These are phyloP conservation scores for Myiagra hebetior DNA, from an alignment of 2,113 vertebrate species.

Conservation along the genomic window DNA sequence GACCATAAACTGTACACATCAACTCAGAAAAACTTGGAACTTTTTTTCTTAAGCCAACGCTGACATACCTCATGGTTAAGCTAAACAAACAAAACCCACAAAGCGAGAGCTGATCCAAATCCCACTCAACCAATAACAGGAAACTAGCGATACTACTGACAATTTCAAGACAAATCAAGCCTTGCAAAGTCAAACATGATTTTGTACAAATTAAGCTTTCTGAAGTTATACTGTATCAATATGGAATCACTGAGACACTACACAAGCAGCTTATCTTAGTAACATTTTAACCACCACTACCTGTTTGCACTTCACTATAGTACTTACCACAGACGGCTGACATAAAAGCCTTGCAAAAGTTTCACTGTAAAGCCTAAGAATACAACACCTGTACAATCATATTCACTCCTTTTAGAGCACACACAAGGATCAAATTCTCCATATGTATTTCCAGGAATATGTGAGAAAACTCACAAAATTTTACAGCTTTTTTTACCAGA, in stretches of 20 bases:
- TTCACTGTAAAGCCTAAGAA: neutral
- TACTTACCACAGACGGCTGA: rapidly evolving
- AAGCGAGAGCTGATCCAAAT: neutral
- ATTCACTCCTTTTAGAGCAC: neutral
- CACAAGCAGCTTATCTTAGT: neutral
- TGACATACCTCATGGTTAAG: neutral
- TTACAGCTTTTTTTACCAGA: neutral
- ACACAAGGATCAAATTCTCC: neutral
- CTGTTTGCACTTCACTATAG: neutral
- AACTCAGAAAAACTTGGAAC: neutral
- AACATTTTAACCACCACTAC: neutral
- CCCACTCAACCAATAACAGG: neutral
- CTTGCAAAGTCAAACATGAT: neutral
- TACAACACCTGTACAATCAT: neutral
- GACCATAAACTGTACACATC: neutral
- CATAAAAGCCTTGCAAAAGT: neutral
- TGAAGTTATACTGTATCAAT: neutral
- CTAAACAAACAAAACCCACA: neutral
- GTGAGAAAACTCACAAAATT: neutral
- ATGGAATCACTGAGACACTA: neutral
- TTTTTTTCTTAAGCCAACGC: neutral
- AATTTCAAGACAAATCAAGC: neutral
- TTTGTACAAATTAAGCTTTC: neutral
- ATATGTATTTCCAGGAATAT: neutral
- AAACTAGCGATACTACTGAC: neutral